Percentiles rank a stretch among this genome's conserved stretches.
phyloP scores from a whole-genome alignment of 1,140 invertebrate genomes.

The Aculops lycopersici region DNA sequence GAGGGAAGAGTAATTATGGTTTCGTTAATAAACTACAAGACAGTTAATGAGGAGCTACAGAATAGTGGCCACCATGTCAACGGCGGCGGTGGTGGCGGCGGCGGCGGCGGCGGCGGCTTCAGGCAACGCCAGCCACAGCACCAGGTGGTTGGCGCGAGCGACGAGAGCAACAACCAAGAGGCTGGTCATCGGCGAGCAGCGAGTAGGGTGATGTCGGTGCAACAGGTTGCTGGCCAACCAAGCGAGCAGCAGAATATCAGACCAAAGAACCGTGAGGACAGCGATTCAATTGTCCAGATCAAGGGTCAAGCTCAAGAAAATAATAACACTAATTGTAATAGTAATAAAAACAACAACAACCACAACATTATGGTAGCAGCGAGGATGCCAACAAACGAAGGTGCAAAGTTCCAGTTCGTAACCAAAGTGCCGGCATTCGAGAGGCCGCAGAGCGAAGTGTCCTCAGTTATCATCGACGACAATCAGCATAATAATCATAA shows the following conservation, averaged over 20 bases:
- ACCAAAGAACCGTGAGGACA: not conserved
- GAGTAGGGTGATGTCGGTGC: not conserved
- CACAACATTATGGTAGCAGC: too few species aligned
- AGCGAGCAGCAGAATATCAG: not conserved
- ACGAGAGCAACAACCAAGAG: too few species aligned
- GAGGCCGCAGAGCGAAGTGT: too few species aligned
- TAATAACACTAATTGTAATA: not conserved
- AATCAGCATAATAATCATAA: not conserved
- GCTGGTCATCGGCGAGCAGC: too few species aligned
- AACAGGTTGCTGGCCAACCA: not conserved
- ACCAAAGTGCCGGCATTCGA: too few species aligned
- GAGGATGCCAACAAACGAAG: not conserved
- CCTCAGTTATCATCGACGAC: too few species aligned
- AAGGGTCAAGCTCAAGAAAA: not conserved
- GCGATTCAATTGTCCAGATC: not conserved
- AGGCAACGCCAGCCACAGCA: not conserved
- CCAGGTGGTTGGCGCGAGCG: not conserved
- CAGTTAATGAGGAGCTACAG: not conserved
- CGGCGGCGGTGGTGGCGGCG: constrained; percentile 7
- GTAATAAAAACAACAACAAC: not conserved
- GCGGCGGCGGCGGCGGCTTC: constrained; percentile 3
- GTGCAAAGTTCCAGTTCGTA: not conserved
- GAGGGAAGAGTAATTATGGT: not conserved
- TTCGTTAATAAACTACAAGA: not conserved
- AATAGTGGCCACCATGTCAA: constrained; percentile 7